Conservation (phyloP, 2,113 vertebrate genomes). For the Labrus mixtus region DNA sequence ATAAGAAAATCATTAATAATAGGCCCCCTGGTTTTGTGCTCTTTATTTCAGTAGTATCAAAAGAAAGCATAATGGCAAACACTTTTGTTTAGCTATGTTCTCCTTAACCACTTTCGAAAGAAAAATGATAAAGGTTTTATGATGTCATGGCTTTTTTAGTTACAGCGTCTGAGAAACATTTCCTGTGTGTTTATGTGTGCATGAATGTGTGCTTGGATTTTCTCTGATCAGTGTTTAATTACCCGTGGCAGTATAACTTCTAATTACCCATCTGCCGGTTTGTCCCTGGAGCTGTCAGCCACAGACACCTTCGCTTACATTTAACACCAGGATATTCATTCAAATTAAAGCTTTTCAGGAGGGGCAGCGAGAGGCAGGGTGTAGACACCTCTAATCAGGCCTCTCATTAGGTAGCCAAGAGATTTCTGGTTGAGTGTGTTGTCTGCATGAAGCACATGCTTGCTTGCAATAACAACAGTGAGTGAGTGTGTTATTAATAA, state of each 20-base stretch:
- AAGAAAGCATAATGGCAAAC: no score
- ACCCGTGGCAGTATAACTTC: slow-evolving; percentile 42
- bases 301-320: slow-evolving; percentile 43
- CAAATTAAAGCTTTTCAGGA: slow-evolving; percentile 34
- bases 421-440: slow-evolving; percentile 14
- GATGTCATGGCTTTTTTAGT: not conserved
- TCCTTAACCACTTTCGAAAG: no score
- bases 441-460: slow-evolving; percentile 14
- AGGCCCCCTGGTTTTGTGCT: no score
- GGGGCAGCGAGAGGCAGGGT: not conserved
- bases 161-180: slow-evolving; percentile 11
- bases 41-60: no score
- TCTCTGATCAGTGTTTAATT: slow-evolving; percentile 49
- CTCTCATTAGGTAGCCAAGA: slow-evolving; percentile 15
- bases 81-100: no score
- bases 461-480: slow-evolving; percentile 5
- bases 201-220: slow-evolving; percentile 12
- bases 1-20: not conserved
- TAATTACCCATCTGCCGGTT: slow-evolving; percentile 52
- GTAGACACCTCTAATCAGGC: slow-evolving; percentile 23
- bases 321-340: slow-evolving; percentile 59
- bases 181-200: not conserved
- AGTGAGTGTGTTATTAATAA: no score
- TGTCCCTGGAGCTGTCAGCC: slow-evolving; percentile 39
- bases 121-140: not conserved